Base-by-base conservation (phyloP, 2,888 invertebrate species). In the Agrochola litura region DNA sequence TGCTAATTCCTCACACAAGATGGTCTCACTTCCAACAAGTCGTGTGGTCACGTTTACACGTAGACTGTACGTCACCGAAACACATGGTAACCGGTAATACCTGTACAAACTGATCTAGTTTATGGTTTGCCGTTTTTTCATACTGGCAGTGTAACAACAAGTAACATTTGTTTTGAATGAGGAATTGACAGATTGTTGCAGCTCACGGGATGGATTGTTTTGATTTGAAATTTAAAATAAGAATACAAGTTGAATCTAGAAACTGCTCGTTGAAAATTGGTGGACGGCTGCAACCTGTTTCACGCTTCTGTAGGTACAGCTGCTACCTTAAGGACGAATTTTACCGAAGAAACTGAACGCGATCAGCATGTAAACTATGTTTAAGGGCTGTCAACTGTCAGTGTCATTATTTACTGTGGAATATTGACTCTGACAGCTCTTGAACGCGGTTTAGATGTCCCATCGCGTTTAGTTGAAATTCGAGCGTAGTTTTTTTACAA, bases 1-100 rank as follows among this genome's bases (percentile, higher is more conserved):
- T 63, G 65, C 58, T 58, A 76, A 76, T 76, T n/a, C 1, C n/a
- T n/a, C 0, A 19, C 16, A 63, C n/a, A 76, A n/a, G 76, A 76
- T 52, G 67, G 67, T 76, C 67, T 52, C 76, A 52, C n/a, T 52
- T 70, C 19, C 14, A 19, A 58, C n/a, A 56, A 52, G 37, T 66
- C 46, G 52, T 77, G 68, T 77, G 76, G 79, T 52, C 70, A 64
- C 70, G 69, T 30, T 41, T 83, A 19, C 63, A 14, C 25, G 14
- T 63, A 82, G 73, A 79, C 75, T 52, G 14, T 64, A 76, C 76
- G 76, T 76, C 76, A 76, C 77, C n/a, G 16, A 37, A 58, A 52
- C 76, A 43, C 60, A 60, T 25, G 73, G n/a, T 37, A 81, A 76
- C 83, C 64, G 73, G 83, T 75, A 67, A 76, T 70, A 77, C 75